phyloP scores from a whole-genome alignment of 2,113 vertebrate genomes.

The Vireo altiloquus region DNA sequence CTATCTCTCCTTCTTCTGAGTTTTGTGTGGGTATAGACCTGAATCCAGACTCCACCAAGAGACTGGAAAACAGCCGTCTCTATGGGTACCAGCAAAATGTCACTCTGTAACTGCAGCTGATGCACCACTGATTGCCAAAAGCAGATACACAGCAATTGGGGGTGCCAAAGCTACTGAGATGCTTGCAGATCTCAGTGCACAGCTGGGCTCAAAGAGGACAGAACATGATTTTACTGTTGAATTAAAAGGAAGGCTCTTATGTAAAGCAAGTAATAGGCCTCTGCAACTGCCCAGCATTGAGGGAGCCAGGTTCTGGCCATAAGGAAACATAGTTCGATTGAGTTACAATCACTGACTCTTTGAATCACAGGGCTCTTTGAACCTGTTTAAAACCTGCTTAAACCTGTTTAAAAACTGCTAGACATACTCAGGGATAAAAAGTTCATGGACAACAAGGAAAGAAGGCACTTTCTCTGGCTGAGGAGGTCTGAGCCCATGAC shows the following conservation, averaged over 20 bases:
- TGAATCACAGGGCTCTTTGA: not conserved
- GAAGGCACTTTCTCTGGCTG: not conserved
- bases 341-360: not conserved
- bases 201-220: not conserved
- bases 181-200: not conserved
- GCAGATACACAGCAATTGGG: not conserved
- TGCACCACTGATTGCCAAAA: not conserved
- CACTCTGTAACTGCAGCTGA: not conserved
- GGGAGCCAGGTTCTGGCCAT: not conserved
- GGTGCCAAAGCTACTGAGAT: not conserved
- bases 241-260: not conserved
- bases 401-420: not conserved
- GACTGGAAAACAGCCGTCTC: accelerated
- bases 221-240: not conserved
- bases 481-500: not conserved
- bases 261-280: accelerated
- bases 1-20: not conserved
- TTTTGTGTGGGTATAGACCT: not conserved
- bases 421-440: not conserved
- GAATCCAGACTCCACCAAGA: not conserved
- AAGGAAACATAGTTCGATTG: not conserved
- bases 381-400: not conserved
- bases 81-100: not conserved
- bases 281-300: not conserved
- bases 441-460: not conserved